A percentile compares a stretch with the other conserved stretches of the same genome.
Evolutionary conservation across 2,888 invertebrate genomes (phyloP).

Genomic region (Agonum fuliginosum): DNA sequence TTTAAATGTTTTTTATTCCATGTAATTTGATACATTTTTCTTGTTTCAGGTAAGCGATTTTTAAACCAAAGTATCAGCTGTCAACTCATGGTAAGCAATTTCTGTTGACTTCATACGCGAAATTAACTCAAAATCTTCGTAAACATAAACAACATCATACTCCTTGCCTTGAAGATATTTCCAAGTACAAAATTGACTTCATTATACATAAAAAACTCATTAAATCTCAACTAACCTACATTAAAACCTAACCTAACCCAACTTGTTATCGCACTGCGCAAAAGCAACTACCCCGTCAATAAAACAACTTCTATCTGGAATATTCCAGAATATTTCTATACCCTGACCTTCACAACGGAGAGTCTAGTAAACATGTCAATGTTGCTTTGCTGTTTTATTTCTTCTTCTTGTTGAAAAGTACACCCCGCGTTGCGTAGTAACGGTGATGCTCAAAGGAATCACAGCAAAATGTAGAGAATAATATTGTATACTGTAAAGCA

Average conservation of each 20-base stretch:
- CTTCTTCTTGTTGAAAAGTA: slow-evolving; percentile 2
- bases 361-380: slow-evolving; percentile 15
- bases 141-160: too few relatives aligned
- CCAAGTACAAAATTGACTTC: too few relatives aligned
- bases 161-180: too few relatives aligned
- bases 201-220: too few relatives aligned
- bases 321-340: slow-evolving; percentile 24
- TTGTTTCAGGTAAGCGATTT: slow-evolving; percentile 23
- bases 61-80: neutral
- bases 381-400: neutral
- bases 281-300: neutral
- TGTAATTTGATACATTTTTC: too few relatives aligned
- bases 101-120: neutral
- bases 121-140: too few relatives aligned
- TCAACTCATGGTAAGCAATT: neutral
- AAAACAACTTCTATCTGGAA: slow-evolving; percentile 14
- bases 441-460: neutral
- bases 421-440: slow-evolving; percentile 5
- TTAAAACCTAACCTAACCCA: slow-evolving; percentile 3
- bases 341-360: slow-evolving; percentile 31
- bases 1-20: too few relatives aligned
- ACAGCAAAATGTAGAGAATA: neutral
- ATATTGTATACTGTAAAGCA: too few relatives aligned
- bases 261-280: neutral
- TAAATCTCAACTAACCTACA: slow-evolving; percentile 29